Conservation (phyloP, 2,888 invertebrate genomes). For the Nomada fabriciana region DNA sequence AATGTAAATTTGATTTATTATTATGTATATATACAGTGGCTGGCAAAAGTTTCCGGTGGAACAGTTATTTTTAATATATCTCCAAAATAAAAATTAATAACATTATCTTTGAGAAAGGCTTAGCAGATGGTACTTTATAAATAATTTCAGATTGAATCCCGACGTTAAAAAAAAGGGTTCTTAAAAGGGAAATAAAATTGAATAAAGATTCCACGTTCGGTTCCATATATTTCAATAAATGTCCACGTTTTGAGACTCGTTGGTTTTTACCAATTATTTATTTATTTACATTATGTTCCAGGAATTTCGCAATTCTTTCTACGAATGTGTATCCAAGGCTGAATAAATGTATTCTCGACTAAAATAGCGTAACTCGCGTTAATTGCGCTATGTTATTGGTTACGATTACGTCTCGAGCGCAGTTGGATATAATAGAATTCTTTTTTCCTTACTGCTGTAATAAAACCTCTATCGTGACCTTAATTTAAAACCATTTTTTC, state of each 20-base stretch:
- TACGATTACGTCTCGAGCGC: background rate
- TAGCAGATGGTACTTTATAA: no score
- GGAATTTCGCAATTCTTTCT: slow-evolving; percentile 11
- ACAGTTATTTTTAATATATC: no score
- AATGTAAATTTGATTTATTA: no score
- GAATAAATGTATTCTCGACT: slow-evolving; percentile 6
- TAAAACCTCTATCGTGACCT: background rate
- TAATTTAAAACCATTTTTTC: background rate
- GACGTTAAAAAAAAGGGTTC: no score
- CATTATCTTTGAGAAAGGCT: no score
- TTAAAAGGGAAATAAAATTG: no score
- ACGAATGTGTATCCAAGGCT: slow-evolving; percentile 16
- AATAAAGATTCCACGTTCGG: no score
- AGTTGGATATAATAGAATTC: slow-evolving; percentile 28
- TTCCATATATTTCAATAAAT: background rate
- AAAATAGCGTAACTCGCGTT: slow-evolving; percentile 8
- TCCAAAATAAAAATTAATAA: no score
- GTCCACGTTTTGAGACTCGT: background rate
- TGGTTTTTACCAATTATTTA: slow-evolving; percentile 35
- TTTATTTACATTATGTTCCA: slow-evolving; percentile 4
- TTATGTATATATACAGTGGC: no score
- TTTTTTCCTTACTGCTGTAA: background rate
- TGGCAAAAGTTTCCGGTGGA: no score
- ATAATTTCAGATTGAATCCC: no score
- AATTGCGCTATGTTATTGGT: background rate